These are phyloP conservation scores for Myrmecophaga tridactyla DNA, from an alignment of 2,113 vertebrate genomes.

Conservation along the genomic window DNA sequence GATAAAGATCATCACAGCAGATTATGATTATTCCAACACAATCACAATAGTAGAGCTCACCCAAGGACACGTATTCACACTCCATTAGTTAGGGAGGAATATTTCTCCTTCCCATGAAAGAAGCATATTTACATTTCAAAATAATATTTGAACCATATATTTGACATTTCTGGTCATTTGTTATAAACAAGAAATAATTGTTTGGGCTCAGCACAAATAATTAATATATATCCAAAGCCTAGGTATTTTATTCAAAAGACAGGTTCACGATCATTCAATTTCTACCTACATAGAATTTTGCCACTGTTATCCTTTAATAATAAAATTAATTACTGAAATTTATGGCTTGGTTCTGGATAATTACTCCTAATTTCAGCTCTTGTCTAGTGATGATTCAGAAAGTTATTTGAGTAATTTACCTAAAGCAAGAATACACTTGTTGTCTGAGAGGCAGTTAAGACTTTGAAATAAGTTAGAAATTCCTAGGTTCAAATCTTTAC, in stretches of 20 bases:
- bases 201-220: neutral
- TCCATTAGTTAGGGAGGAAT: neutral
- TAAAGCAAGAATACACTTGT: neutral
- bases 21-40: constrained; percentile 30
- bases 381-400: neutral
- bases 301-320: neutral
- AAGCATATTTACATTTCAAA: neutral
- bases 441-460: neutral
- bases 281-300: neutral
- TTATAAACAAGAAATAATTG: neutral
- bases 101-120: constrained; percentile 1
- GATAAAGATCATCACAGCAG: neutral
- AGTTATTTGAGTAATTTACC: neutral
- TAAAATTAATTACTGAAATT: neutral
- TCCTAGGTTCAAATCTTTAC: neutral
- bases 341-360: neutral
- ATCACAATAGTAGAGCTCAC: neutral
- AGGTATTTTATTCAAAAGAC: neutral
- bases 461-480: neutral
- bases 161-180: neutral
- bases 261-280: neutral
- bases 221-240: neutral
- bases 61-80: neutral
- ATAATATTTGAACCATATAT: neutral
- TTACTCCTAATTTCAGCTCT: neutral